A percentile compares a stretch with the other conserved stretches of the same genome.
Conservation (phyloP, 2,888 invertebrate genomes). For the Plagodis pulveraria region DNA sequence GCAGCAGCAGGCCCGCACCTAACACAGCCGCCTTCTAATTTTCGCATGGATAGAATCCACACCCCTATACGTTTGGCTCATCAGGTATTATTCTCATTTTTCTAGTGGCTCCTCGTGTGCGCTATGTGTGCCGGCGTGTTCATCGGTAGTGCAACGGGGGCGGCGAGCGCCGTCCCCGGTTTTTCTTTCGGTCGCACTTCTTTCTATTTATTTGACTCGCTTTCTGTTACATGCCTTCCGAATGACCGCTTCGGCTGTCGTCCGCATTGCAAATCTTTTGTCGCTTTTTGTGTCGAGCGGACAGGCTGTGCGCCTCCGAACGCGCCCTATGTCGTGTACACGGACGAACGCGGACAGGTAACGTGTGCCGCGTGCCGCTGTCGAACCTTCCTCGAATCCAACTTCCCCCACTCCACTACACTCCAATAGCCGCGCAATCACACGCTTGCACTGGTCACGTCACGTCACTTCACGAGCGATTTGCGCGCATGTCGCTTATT, state of each 20-base stretch:
- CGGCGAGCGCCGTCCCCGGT: constrained; percentile 66
- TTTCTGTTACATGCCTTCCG: constrained; percentile 86
- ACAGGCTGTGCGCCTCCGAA: constrained; percentile 91
- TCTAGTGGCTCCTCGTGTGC: constrained; percentile 80
- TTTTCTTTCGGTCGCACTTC: constrained; percentile 74
- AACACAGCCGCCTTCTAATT: constrained; percentile 84
- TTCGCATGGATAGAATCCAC: constrained; percentile 84
- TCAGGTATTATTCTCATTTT: constrained; percentile 83
- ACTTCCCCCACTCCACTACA: constrained; percentile 11
- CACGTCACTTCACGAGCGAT: constrained; percentile 26
- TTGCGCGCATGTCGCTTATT: constrained; percentile 53
- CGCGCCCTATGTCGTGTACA: constrained; percentile 97
- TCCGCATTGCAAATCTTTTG: constrained; percentile 79
- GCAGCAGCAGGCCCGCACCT: constrained; percentile 81
- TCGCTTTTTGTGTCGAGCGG: constrained; percentile 81
- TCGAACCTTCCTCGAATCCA: constrained; percentile 27
- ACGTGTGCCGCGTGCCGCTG: constrained; percentile 67
- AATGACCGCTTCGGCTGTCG: constrained; percentile 84
- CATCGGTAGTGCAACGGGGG: constrained; percentile 70
- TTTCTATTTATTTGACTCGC: constrained; percentile 81
- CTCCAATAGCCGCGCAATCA: not conserved
- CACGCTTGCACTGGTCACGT: constrained; percentile 27
- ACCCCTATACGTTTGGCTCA: constrained; percentile 84
- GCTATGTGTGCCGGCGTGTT: constrained; percentile 78
- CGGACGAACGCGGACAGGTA: constrained; percentile 98